Evolutionary conservation across 2,113 vertebrate genomes (phyloP).

Genomic region (Baryphthengus martii): DNA sequence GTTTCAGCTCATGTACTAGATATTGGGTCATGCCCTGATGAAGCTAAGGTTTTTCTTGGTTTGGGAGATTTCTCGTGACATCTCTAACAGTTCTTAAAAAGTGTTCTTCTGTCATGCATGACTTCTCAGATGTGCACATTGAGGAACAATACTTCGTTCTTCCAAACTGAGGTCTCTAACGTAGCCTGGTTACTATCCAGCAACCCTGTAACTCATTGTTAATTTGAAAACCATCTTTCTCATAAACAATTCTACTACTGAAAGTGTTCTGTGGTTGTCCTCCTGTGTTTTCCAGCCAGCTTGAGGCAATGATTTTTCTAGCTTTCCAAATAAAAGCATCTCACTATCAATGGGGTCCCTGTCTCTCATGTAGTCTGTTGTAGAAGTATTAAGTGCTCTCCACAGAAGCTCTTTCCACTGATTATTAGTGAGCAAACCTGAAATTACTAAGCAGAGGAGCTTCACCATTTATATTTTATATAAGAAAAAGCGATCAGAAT

Average conservation of each 20-base stretch:
- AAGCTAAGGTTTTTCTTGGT: not conserved
- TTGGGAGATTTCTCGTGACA: not conserved
- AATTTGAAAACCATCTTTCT: not conserved
- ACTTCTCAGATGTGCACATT: not conserved
- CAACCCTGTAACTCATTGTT: not conserved
- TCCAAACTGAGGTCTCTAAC: not conserved
- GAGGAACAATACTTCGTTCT: not conserved
- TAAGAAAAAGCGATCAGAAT: not conserved
- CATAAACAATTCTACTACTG: not conserved
- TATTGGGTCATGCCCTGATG: not conserved
- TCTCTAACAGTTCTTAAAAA: not conserved
- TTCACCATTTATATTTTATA: not conserved
- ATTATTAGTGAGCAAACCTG: not conserved
- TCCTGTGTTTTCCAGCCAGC: not conserved
- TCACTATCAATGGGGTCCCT: rapidly evolving
- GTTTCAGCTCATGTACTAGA: not conserved
- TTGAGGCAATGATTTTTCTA: not conserved
- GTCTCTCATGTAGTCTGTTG: not conserved
- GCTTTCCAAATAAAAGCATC: not conserved
- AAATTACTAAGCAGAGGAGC: not conserved
- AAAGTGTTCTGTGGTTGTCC: not conserved
- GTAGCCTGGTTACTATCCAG: not conserved
- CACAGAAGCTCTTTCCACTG: not conserved
- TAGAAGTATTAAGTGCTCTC: not conserved
- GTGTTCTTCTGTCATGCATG: not conserved